Conservation (phyloP, 2,113 vertebrate genomes). For the Trachemys scripta region DNA sequence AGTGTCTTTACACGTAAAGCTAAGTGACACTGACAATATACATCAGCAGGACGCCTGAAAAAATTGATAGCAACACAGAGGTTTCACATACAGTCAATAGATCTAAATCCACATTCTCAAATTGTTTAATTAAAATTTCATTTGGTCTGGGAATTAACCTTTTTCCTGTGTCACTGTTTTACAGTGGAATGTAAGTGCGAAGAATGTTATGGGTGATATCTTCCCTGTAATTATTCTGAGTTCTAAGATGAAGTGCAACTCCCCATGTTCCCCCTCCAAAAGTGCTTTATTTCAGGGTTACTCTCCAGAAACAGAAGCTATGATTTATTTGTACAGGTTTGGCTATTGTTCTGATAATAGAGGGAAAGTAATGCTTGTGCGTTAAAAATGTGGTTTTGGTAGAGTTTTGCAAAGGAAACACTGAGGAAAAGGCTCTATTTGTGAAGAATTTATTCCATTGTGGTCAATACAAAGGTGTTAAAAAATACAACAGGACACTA, state of each 20-base stretch:
- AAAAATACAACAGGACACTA: background rate
- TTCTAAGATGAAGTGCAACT: background rate
- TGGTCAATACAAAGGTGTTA: background rate
- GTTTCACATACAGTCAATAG: background rate
- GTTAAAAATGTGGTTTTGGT: background rate
- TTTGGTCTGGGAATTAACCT: background rate
- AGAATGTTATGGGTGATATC: background rate
- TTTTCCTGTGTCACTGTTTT: background rate
- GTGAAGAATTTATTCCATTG: background rate
- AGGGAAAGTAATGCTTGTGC: background rate
- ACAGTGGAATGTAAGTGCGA: background rate
- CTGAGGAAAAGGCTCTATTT: background rate
- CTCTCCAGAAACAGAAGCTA: background rate
- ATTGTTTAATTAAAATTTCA: background rate
- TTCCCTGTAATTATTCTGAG: background rate
- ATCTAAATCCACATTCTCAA: background rate
- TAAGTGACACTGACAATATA: background rate
- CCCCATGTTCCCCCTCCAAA: background rate
- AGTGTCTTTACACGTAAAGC: background rate
- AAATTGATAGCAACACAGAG: background rate
- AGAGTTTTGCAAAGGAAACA: background rate
- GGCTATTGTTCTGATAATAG: no score
- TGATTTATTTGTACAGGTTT: background rate
- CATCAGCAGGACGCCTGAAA: background rate
- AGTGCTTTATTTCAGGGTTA: background rate